Evolutionary conservation across 1,140 invertebrate species (phyloP), one percentile per base, ranked within the genome.

Genomic region (Camponotus vicinus): DNA sequence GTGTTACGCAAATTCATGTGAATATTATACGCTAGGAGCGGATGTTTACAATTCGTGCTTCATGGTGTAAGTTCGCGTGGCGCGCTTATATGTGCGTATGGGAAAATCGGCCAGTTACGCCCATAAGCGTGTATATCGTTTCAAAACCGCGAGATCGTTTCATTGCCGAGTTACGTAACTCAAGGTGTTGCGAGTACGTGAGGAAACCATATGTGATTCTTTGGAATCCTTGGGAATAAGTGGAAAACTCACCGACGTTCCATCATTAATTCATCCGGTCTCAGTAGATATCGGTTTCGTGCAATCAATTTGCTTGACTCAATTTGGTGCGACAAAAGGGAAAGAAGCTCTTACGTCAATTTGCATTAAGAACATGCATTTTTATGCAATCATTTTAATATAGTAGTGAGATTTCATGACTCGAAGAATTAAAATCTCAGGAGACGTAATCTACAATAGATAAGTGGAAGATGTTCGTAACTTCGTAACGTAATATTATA

Each of bases 21-120:
- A 93, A 91, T 83, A 86, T 86, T 78, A 82, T 78, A 55, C 84
- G 89, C 75, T 82, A 87, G 86, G 70, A 73, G 27, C 90, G 91
- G 91, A 93, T 92, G 92, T 93, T 93, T 92, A 93, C 92, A 89
- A 92, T 94, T 69, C 85, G 79, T 85, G 73, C 61, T 90, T 90
- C 90, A 87, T 89, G 80, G 63, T 69, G 87, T 84, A 61, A 63
- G 78, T 85, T 86, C 34, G 42, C 66, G 61, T 61, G 69, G 83
- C 70, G 80, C 79, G 69, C 80, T 89, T 86, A 64, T 78, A 83
- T 27, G 27, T 27, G 27, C 78, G 59, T 90, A 91, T 91, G 92
- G 83, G 91, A 92, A 92, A 91, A 73, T 67, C 86, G 82, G 37
- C 3, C 49, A 59, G 85, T 78, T 82, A 61, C 45, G 73, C 64